Conservation (phyloP, 2,888 invertebrate species). For the Rhimphoctona megacephalus region DNA sequence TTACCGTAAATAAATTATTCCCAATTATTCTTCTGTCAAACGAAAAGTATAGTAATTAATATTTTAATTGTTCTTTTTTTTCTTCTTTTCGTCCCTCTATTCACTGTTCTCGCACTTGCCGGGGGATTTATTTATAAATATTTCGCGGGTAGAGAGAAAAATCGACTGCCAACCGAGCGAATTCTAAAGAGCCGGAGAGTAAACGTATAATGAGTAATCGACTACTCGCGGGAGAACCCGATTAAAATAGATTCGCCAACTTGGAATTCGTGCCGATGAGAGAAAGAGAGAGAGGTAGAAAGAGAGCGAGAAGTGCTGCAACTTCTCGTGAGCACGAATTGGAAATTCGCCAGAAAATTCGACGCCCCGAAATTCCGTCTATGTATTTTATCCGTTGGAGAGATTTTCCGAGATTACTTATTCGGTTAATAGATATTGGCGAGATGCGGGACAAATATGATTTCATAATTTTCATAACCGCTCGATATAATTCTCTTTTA, state of each 20-base stretch:
- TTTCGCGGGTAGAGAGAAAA: slow-evolving; percentile 36
- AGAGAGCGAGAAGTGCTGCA: not conserved
- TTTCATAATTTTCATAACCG: not conserved
- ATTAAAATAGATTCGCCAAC: slow-evolving; percentile 78
- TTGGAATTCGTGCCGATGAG: slow-evolving; percentile 71
- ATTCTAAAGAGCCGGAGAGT: slow-evolving; percentile 22
- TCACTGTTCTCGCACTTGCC: not conserved
- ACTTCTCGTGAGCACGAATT: not conserved
- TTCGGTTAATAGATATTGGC: not conserved
- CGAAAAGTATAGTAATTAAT: not conserved
- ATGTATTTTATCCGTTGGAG: not conserved
- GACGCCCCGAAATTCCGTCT: slow-evolving; percentile 4
- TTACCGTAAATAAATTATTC: not conserved
- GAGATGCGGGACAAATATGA: slow-evolving; percentile 62
- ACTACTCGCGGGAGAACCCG: slow-evolving; percentile 72
- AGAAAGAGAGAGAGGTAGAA: slow-evolving; percentile 11
- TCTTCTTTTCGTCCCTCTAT: not conserved
- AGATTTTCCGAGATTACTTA: slow-evolving; percentile 7
- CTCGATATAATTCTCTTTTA: not conserved
- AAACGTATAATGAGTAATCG: slow-evolving; percentile 76
- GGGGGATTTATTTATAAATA: slow-evolving; percentile 45
- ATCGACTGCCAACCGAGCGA: slow-evolving; percentile 31
- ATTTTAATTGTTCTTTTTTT: too few relatives aligned
- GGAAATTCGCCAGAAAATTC: slow-evolving; percentile 14
- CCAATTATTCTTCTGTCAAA: not conserved